Evolutionary conservation across 2,113 vertebrate genomes (phyloP).

Genomic region (Macquaria australasica): DNA sequence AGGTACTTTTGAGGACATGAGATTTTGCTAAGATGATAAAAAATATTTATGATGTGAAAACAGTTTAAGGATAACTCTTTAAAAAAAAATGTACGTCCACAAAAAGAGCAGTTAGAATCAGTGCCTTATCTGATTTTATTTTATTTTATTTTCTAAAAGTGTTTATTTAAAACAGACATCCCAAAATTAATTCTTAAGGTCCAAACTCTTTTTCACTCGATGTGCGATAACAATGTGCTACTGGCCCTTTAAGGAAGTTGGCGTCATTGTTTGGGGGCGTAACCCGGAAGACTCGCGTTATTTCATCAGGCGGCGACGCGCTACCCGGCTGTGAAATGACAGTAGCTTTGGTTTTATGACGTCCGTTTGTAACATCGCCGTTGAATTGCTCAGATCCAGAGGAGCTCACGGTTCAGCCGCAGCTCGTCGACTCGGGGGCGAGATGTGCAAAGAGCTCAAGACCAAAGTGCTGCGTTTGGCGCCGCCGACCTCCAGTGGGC

Average conservation of each 20-base stretch:
- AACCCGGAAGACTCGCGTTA: slow-evolving; percentile 70
- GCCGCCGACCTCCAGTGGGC: slow-evolving; percentile 50
- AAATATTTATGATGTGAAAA: no score
- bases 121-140: no score
- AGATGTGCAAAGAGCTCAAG: slow-evolving; percentile 81
- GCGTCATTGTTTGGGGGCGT: slow-evolving; percentile 52
- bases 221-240: neutral
- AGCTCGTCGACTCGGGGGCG: slow-evolving; percentile 5
- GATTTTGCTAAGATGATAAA: neutral
- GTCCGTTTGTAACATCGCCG: neutral
- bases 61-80: no score
- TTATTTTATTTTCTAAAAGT: no score
- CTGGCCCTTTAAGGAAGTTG: slow-evolving; percentile 64
- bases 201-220: neutral
- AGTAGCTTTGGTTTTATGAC: slow-evolving; percentile 39
- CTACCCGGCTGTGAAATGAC: neutral
- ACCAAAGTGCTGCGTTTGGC: slow-evolving; percentile 75
- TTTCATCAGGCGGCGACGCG: slow-evolving; percentile 53
- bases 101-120: no score
- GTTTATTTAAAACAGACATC: neutral
- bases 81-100: no score
- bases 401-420: slow-evolving; percentile 18
- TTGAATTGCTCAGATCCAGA: neutral
- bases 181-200: neutral
- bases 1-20: neutral